Conservation (phyloP, 2,888 invertebrate genomes). For the Torymus tubicola region DNA sequence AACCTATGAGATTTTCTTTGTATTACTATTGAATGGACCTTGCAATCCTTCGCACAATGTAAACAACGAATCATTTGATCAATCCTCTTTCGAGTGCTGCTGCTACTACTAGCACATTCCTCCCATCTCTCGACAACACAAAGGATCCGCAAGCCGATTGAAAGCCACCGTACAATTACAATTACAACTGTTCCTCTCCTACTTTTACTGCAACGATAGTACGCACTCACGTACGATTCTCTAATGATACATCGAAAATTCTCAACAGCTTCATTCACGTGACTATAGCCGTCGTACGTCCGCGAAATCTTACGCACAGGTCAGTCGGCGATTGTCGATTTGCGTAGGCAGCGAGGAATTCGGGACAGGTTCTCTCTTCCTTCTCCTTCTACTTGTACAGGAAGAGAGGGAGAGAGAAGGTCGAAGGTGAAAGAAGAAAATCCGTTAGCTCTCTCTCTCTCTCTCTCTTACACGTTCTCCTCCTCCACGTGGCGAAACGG, state of each 20-base stretch:
- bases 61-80: too few species aligned
- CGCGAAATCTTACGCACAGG: too few species aligned
- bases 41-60: too few species aligned
- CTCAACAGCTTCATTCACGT: too few species aligned
- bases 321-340: neutral
- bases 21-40: too few species aligned
- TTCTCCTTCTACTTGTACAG: neutral
- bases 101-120: too few species aligned
- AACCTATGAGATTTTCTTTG: too few species aligned
- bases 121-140: neutral
- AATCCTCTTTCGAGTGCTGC: too few species aligned
- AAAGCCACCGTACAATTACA: constrained; percentile 1
- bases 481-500: constrained; percentile 24
- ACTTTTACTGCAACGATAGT: too few species aligned
- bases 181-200: neutral
- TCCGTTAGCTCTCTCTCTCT: constrained; percentile 37
- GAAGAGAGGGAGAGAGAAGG: constrained; percentile 24
- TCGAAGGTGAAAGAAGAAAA: constrained; percentile 50
- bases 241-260: too few species aligned
- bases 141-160: constrained; percentile 5
- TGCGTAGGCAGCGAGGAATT: constrained; percentile 21
- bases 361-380: constrained; percentile 25
- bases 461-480: too few species aligned
- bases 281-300: too few species aligned
- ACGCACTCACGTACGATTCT: neutral